Evolutionary conservation across 2,888 invertebrate species (phyloP), one percentile per base, ranked within the genome.

Genomic region (Helleia helle): DNA sequence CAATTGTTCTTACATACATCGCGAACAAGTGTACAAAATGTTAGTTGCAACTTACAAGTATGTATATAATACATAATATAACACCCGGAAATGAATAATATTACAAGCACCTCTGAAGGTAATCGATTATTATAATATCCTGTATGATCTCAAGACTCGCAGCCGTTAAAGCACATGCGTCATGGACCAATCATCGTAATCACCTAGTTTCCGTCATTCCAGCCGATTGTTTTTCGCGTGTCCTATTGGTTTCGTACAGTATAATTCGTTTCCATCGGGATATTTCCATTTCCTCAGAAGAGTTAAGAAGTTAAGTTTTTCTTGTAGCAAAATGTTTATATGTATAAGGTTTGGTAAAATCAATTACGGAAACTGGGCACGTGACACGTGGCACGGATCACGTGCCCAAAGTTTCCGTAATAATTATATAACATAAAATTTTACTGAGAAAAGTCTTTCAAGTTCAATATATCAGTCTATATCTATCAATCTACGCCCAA

Each of bases 161-260:
- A n/a, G 34, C 18, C 34, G 34, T 34, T 34, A 34, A 18, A 34
- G 22, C 18, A 15, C 3, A 18, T 13, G 34, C 22, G 34, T 34
- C 34, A 34, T 34, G 7, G 34, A 17, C 12, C 22, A 18, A 34
- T 18, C 11, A 34, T 34, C 2, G 22, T 18, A 18, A 34, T 7
- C 22, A 12, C 34, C 34, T 18, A 11, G 9, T 11, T 31, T 31
- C 15, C 15, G 17, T 31, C 31, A 18, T 30, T 30, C 9, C 9
- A 17, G 17, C 17, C 31, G 31, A 31, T 17, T 17, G 31, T 15
- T 7, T 2, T 7, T 8, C 2, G 8, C 2, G 6, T n/a, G 8
- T 7, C 17, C 9, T 11, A 9, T 9, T 11, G 15, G 9, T 14
- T 15, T 30, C 13, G 4, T n/a, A 9, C 15, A 17, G 9, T 25